phyloP scores from a whole-genome alignment of 2,888 invertebrate genomes.

The Biston stratarius region DNA sequence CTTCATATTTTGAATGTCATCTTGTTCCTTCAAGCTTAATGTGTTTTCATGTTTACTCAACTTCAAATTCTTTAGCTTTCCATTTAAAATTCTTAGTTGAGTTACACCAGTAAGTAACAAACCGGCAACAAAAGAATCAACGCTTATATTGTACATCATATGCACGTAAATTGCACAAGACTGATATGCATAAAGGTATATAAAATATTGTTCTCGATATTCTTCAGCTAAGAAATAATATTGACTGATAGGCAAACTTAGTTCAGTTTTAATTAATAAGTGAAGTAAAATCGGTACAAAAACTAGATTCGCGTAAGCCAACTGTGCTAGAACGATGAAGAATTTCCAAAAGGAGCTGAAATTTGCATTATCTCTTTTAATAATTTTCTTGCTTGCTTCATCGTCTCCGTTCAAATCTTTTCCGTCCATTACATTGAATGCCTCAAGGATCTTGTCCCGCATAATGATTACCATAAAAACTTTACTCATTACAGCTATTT shows the following conservation, averaged over 20 bases:
- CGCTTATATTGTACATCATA: conserved; percentile 69
- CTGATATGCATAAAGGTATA: conserved; percentile 65
- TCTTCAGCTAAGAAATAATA: conserved; percentile 72
- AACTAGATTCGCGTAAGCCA: conserved; percentile 55
- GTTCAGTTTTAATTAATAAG: conserved; percentile 52
- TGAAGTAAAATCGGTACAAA: conserved; percentile 57
- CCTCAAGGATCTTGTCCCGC: conserved; percentile 58
- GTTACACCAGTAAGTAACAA: conserved; percentile 60
- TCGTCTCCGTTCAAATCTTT: conserved; percentile 61
- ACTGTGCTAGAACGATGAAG: conserved; percentile 52
- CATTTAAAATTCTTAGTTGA: conserved; percentile 63
- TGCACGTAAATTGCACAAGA: conserved; percentile 67
- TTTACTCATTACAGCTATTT: conserved; percentile 64
- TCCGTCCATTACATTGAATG: conserved; percentile 64
- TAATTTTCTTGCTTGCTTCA: conserved; percentile 51
- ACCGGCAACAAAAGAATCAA: conserved; percentile 69
- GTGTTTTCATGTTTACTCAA: conserved; percentile 40
- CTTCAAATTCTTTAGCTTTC: conserved; percentile 60
- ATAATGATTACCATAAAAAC: conserved; percentile 62
- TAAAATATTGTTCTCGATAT: conserved; percentile 57
- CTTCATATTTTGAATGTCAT: conserved; percentile 30
- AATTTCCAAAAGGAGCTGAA: conserved; percentile 60
- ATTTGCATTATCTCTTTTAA: conserved; percentile 50
- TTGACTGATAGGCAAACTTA: conserved; percentile 69
- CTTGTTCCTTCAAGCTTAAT: conserved; percentile 48